These are phyloP conservation scores for Linnaemya vulpina DNA, from an alignment of 2,888 invertebrate species.

Conservation along the genomic window DNA sequence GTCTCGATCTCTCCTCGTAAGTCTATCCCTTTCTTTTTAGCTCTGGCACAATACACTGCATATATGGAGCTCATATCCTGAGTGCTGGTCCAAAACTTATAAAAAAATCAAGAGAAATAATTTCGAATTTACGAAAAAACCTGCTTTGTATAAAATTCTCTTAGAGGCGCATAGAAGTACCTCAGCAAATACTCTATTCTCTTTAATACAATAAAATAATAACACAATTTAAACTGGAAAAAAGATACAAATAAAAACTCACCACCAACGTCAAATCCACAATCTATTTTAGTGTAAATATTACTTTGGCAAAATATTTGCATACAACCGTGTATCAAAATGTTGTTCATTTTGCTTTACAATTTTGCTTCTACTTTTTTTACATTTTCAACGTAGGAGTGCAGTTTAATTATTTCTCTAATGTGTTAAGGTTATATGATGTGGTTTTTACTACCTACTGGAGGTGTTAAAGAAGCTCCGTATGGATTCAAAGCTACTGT, in stretches of 20 bases:
- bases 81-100: too few relatives aligned
- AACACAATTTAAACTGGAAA: slow-evolving; percentile 28
- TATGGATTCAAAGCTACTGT: too few relatives aligned
- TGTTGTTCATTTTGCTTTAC: slow-evolving; percentile 6
- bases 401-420: too few relatives aligned
- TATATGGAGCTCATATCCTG: too few relatives aligned
- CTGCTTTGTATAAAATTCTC: not conserved
- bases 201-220: slow-evolving; percentile 7
- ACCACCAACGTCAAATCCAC: slow-evolving; percentile 21
- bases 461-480: too few relatives aligned
- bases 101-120: too few relatives aligned
- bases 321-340: slow-evolving; percentile 55
- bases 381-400: not conserved
- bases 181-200: not conserved
- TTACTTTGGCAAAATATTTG: slow-evolving; percentile 66
- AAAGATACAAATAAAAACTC: not conserved
- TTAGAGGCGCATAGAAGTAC: not conserved
- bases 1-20: too few relatives aligned
- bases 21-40: too few relatives aligned
- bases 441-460: too few relatives aligned
- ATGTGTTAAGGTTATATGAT: too few relatives aligned
- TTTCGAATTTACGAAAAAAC: too few relatives aligned
- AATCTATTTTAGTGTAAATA: slow-evolving; percentile 61
- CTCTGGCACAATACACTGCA: too few relatives aligned
- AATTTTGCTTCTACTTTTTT: not conserved